Percentiles rank a stretch among this genome's conserved stretches.
phyloP scores from a whole-genome alignment of 1,140 invertebrate species.

The Ptiloglossa arizonensis region DNA sequence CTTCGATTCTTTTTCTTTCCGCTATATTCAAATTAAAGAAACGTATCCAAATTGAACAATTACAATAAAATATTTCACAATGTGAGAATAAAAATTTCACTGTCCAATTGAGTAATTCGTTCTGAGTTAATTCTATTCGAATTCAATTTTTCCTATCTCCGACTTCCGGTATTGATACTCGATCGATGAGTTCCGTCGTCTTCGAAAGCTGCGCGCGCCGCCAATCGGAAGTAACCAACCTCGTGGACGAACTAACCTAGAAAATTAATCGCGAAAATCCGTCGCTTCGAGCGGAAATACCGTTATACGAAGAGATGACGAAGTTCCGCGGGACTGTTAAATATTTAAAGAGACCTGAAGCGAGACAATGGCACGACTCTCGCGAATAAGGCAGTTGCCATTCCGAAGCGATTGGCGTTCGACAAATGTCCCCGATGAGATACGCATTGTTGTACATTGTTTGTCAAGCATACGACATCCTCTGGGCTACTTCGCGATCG shows the following conservation, averaged over 20 bases:
- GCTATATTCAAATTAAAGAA: too few species aligned
- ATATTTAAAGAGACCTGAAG: constrained; percentile 78
- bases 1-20: too few species aligned
- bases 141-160: too few species aligned
- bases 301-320: constrained; percentile 73
- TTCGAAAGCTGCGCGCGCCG: too few species aligned
- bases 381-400: constrained; percentile 62
- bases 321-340: constrained; percentile 72
- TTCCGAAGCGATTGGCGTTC: constrained; percentile 43
- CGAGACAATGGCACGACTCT: constrained; percentile 74
- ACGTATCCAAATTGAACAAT: too few species aligned
- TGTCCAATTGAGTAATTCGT: too few species aligned
- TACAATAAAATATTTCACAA: too few species aligned
- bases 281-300: constrained; percentile 60
- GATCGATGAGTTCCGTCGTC: too few species aligned
- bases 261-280: constrained; percentile 67
- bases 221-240: constrained; percentile 5
- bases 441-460: constrained; percentile 39
- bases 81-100: too few species aligned
- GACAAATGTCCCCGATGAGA: constrained; percentile 25
- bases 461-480: neutral
- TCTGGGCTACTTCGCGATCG: constrained; percentile 12
- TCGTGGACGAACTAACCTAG: constrained; percentile 61
- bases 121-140: too few species aligned
- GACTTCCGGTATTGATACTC: too few species aligned